Base-by-base conservation (phyloP, 2,113 vertebrate species). In the Ovibos moschatus region DNA sequence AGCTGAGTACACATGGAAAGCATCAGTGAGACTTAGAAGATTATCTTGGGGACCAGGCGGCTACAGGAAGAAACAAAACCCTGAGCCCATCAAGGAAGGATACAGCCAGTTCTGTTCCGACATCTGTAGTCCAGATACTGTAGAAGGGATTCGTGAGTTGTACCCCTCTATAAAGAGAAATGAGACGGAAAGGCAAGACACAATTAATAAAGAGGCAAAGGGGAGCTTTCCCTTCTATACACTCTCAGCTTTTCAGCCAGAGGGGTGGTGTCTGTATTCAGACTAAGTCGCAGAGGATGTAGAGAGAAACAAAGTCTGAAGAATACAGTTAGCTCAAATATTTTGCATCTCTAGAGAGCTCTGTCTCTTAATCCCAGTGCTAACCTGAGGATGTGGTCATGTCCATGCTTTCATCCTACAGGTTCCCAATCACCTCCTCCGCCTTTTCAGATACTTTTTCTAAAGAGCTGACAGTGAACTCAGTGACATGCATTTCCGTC, bases 71-170 rank as follows among this genome's bases (percentile, higher is more conserved):
- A 96, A 96, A 96, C 25, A 81, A 90, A 92, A 74, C 60, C 1
- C 9, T n/a, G 21, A 47, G 0, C 1, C 33, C 51, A 83, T 94
- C 23, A 25, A 28, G 21, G 25, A 99, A 99, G 99, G 99, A 99
- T 99, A 99, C 99, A 97, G 99, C 99, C 97, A 99, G 98, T 91
- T 99, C 99, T 0, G 99, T 99, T 93, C 99, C 99, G 98, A 99
- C 98, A 81, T 99, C 99, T n/a, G 99, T 99, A 0, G 99, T 99
- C 99, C 99, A 99, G 99, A 99, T 99, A 98, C 99, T 99, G 98
- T 99, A 99, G 99, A 99, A 99, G 11, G 99, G 99, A 97, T 99
- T 99, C 43, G 99, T 99, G 97, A 99, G 98, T 98, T 99, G 99
- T 51, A 99, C 99, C 3, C 99, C 99, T 99, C 99, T 99, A 96